Base-by-base conservation (phyloP, 92 coral and sea anemone genomes). In the Epizoanthus ramosus region DNA sequence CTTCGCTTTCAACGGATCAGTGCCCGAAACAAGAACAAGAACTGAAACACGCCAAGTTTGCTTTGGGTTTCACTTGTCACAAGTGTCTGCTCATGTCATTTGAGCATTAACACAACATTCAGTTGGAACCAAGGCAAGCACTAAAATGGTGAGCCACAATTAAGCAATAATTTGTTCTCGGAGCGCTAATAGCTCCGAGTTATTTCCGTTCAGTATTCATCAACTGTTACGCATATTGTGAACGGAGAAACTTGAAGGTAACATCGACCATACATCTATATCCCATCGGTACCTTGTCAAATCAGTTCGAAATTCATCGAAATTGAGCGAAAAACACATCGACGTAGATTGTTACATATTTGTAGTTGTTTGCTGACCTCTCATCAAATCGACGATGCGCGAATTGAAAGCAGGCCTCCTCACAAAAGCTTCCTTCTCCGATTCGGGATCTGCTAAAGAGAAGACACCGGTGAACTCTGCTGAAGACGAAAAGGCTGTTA, bases 401-500 rank as follows among this genome's bases (percentile, higher is more conserved):
- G 82, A 77, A 77, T 3, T 43, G 19, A 77, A 77, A 61, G 71
- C 24, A 4, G 8, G 24, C 13, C 52, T 15, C 25, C 31, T 77
- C 68, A 53, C 66, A 41, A 77, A 63, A 59, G 71, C 63, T 14
- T 77, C 82, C 14, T 77, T 77, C 41, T 14, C 71, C 52, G 23
- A 77, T 13, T 35, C 41, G 22, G 58, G 15, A 18, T 8, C 71
- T 13, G 82, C 66, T 39, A 63, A 60, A 77, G 39, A 13, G 18
- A 54, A 28, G 2, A 3, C 41, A 57, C 73, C 97, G 8, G 81
- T 92, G 21, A 91, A 88, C 10, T 69, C 57, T 72, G 72, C 72
- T 1, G 92, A 88, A 69, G 97, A 91, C 66, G 91, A 87, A 61
- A 92, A 84, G 60, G 24, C 71, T 19, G 52, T 21, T 66, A 91